phyloP scores from a whole-genome alignment of 1,140 invertebrate species.

The Scaptomyza hsui region DNA sequence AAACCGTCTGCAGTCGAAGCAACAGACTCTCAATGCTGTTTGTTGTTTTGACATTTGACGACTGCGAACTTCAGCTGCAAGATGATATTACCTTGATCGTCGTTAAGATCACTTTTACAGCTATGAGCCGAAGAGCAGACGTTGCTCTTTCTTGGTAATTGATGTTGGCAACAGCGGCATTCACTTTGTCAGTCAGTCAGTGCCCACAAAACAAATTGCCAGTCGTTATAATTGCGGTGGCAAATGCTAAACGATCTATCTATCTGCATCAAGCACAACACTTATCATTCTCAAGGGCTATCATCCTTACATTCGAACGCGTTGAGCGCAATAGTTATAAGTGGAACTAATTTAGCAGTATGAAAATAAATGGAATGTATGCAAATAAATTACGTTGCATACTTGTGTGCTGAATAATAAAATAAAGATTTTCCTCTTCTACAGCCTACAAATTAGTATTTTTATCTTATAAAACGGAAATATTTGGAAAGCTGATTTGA shows the following conservation, averaged over 20 bases:
- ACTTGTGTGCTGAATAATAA: background rate
- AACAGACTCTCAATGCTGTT: constrained; percentile 28
- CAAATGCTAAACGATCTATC: constrained; percentile 46
- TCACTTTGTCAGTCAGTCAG: constrained; percentile 49
- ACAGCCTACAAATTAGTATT: no score
- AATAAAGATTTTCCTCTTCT: no score
- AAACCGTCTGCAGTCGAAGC: constrained; percentile 12
- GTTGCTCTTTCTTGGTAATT: constrained; percentile 46
- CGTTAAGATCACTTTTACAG: constrained; percentile 58
- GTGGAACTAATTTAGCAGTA: constrained; percentile 14
- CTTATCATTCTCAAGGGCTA: constrained; percentile 37
- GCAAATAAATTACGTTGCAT: background rate
- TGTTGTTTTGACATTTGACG: constrained; percentile 71
- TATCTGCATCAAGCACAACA: background rate
- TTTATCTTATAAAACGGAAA: no score
- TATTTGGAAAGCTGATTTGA: no score
- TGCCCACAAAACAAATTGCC: constrained; percentile 30
- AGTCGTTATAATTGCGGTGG: constrained; percentile 54
- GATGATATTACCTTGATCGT: constrained; percentile 64
- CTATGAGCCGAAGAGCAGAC: background rate
- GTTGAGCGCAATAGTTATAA: background rate
- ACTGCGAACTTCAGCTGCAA: constrained; percentile 27
- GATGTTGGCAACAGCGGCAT: constrained; percentile 45
- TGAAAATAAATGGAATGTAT: constrained; percentile 38
- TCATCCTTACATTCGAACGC: constrained; percentile 32